Base-by-base conservation (phyloP, 2,888 invertebrate genomes). In the Malacosoma neustria region DNA sequence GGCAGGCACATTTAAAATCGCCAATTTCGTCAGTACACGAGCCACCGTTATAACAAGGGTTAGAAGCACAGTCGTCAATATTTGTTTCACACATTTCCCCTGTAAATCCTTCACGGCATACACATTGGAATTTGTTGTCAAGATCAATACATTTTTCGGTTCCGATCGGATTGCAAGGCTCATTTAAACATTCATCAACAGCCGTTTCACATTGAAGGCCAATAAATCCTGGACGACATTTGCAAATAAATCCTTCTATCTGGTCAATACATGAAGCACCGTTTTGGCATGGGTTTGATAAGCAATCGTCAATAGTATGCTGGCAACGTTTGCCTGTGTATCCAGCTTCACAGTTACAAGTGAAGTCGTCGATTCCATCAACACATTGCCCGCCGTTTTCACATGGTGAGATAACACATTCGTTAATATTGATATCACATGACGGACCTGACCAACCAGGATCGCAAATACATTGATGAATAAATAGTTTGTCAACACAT, bases 141-240 rank as follows among this genome's bases (percentile, higher is more conserved):
- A 93, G 84, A 73, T 98, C 97, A 12, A 96, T 85, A 58, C 98
- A 98, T 41, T 91, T 89, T 45, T 96, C 95, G 0, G 97, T 97
- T 38, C 98, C 98, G 34, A 93, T 89, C 0, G 95, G 92, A 61
- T 92, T 95, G 75, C 97, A 97, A 7, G 96, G 97, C 66, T 96
- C 96, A 49, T 92, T 94, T 36, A 95, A 80, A 60, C 97, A 97
- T 73, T 97, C 97, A 60, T 97, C 95, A 42, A 96, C 93, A 62
- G 93, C 95, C 9, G 96, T 95, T 76, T 97, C 97, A 64, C 97
- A 97, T 61, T 96, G 95, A n/a, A 96, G 77, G 0, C 97, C 96
- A 29, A 96, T 92, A 63, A 90, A 98, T 22, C 97, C 98, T 9
- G 97, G 96, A 40, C 96, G 89, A 64, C 99, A 99, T 70, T 93